Conservation (phyloP, 1,140 invertebrate species). For the Acromyrmex echinatior region DNA sequence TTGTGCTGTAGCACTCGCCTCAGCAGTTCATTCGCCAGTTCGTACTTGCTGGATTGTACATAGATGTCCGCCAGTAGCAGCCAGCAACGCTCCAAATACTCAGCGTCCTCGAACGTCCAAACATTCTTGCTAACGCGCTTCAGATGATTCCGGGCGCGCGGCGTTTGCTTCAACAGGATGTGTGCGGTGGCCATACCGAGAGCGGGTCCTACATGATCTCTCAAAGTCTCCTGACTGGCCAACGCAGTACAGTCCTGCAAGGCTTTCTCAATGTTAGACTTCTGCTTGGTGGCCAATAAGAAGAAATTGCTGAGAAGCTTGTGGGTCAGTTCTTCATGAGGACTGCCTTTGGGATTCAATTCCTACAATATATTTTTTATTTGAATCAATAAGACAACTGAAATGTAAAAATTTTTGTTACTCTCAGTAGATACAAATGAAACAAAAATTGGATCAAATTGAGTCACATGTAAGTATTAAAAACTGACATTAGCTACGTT, state of each 20-base stretch:
- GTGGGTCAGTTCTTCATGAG: constrained; percentile 89
- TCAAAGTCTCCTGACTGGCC: constrained; percentile 89
- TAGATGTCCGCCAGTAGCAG: constrained; percentile 96
- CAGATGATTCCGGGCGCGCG: constrained; percentile 96
- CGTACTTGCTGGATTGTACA: constrained; percentile 94
- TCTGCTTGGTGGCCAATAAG: constrained; percentile 94
- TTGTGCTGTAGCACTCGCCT: constrained; percentile 95
- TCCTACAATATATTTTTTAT: constrained; percentile 88
- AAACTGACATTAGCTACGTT: background rate
- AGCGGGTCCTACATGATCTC: constrained; percentile 95
- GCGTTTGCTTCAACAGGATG: constrained; percentile 96
- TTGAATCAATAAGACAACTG: background rate
- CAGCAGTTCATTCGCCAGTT: constrained; percentile 94
- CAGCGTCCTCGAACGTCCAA: constrained; percentile 98
- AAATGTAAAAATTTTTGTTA: background rate
- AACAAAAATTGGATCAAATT: background rate
- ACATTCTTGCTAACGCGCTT: constrained; percentile 95
- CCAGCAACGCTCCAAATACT: constrained; percentile 98
- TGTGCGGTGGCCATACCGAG: constrained; percentile 95
- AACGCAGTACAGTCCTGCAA: constrained; percentile 93
- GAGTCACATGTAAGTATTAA: background rate
- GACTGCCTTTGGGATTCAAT: constrained; percentile 90
- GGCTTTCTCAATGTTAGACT: constrained; percentile 94
- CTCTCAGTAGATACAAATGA: background rate
- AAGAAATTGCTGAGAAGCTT: constrained; percentile 94